Conservation (phyloP, 2,113 vertebrate species). For the Ciconia maguari region DNA sequence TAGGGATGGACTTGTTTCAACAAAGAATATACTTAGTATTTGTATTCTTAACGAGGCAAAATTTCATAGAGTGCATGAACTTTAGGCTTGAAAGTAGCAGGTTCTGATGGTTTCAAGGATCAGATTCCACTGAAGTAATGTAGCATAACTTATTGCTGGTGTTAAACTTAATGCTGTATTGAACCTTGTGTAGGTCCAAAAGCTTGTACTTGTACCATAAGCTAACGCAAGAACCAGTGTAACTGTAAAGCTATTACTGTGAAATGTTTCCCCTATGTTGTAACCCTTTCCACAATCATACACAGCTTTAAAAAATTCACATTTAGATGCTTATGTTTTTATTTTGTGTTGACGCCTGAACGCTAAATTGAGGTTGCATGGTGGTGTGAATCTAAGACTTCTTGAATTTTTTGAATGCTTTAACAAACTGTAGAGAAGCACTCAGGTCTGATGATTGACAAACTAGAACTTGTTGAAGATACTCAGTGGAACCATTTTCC, state of each 20-base stretch:
- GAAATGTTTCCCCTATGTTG: background rate
- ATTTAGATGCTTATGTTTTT: background rate
- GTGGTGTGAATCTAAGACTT: background rate
- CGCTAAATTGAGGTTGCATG: background rate
- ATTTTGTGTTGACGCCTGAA: background rate
- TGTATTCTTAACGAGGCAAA: background rate
- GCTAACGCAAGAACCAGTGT: background rate
- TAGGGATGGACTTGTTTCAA: background rate
- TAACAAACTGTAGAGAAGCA: background rate
- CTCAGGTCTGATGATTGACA: background rate
- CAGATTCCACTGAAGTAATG: background rate
- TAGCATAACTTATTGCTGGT: background rate
- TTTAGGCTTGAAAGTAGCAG: background rate
- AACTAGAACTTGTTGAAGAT: background rate
- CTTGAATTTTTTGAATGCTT: background rate
- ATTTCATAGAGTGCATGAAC: background rate
- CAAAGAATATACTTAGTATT: background rate
- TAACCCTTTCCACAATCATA: background rate
- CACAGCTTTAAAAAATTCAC: background rate
- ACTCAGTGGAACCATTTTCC: background rate
- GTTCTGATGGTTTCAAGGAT: background rate
- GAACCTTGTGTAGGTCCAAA: background rate
- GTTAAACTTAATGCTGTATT: background rate
- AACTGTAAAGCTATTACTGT: background rate
- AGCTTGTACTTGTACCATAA: background rate